Evolutionary conservation across 2,888 invertebrate genomes (phyloP), one percentile per base, ranked within the genome.

Genomic region (Scelioninae gen. 1): DNA sequence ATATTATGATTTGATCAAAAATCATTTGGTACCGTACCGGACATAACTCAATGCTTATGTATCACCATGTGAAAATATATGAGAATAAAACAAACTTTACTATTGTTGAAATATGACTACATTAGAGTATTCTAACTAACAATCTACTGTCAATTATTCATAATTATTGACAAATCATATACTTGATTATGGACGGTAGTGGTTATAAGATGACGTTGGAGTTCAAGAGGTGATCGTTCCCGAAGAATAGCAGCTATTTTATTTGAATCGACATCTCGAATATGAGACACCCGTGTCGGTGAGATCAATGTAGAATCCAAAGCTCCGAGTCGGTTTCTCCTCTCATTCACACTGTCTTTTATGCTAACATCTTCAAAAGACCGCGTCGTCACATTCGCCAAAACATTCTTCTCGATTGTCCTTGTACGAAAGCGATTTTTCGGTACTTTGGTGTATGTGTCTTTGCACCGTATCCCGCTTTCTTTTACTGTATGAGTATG

Each of bases 151-250:
- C n/a, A n/a, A n/a, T n/a, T n/a, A n/a, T n/a, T n/a, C n/a, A n/a
- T n/a, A n/a, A n/a, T n/a, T n/a, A n/a, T n/a, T n/a, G n/a, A n/a
- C n/a, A n/a, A n/a, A n/a, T n/a, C n/a, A 60, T 55, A 15, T 56
- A 96, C 97, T 95, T 97, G 96, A 94, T 97, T 97, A 92, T 96
- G 95, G 91, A 96, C 96, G 91, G 96, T 96, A 88, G 96, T 94
- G 38, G 95, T 95, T 86, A 97, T 95, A 85, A 97, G 94, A 93
- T 97, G 97, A 88, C 96, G 95, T 93, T 96, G 96, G 90, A 97
- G 94, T 93, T 97, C 96, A 87, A 97, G 93, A 77, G 96, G 95
- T 93, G 96, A 96, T 88, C 95, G 95, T 94, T 97, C 97, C 88
- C 94, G 94, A 89, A 97, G 94, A 93, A 97, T 97, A 93, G 97